A percentile compares a stretch with the other conserved stretches of the same genome.
Evolutionary conservation across 2,113 vertebrate genomes (phyloP).

Genomic region (Gymnogyps californianus): DNA sequence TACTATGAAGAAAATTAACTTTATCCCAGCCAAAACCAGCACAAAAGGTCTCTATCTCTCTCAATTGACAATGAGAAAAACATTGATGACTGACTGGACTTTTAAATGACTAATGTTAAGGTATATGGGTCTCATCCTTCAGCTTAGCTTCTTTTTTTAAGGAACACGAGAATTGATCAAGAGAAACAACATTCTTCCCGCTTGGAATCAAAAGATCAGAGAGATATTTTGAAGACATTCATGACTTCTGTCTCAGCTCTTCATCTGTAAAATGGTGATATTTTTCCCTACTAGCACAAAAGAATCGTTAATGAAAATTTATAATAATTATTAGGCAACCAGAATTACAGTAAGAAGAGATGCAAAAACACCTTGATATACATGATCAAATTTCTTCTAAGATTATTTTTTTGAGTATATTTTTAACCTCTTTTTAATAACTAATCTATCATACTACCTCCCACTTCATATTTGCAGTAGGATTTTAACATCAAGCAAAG

Average conservation of each 20-base stretch:
- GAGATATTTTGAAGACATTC: background rate
- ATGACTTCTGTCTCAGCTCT: background rate
- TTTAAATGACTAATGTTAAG: background rate
- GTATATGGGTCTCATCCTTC: background rate
- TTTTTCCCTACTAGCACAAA: background rate
- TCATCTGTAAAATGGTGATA: background rate
- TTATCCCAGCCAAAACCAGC: no score
- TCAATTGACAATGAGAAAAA: background rate
- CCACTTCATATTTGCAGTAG: background rate
- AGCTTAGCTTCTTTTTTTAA: background rate
- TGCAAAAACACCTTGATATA: background rate
- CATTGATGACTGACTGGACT: background rate
- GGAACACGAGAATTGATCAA: background rate
- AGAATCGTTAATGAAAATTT: background rate
- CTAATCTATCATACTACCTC: background rate
- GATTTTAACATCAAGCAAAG: background rate
- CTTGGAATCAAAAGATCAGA: background rate
- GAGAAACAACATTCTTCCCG: background rate
- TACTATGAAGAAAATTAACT: no score
- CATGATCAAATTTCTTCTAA: background rate
- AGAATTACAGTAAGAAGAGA: background rate
- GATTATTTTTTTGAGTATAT: background rate
- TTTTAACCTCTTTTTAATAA: background rate
- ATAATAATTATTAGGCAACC: background rate
- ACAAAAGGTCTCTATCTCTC: background rate